Base-by-base conservation (phyloP, 1,140 invertebrate species). In the Metopolophium dirhodum region DNA sequence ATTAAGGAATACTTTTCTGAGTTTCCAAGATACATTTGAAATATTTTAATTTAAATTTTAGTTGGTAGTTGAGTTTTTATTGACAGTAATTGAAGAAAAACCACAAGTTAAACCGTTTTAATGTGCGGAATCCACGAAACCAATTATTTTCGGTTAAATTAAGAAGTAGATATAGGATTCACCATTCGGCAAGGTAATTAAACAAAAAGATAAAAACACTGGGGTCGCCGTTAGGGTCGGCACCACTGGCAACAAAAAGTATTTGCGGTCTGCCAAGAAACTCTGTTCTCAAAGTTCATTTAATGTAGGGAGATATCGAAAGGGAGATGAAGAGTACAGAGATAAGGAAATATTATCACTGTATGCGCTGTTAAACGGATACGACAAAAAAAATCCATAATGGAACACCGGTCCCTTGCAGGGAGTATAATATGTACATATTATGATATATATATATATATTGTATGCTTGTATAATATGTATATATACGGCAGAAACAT, bases 91-190 rank as follows among this genome's bases (percentile, higher is more conserved):
- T 82, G 68, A 92, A 77, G 20, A 26, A 49, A 41, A 26, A 83
- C 90, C 18, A 83, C 90, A 35, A 83, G 49, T 51, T 37, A 77
- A 82, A 83, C 14, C 26, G 47, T 47, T 77, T 77, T 92, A 92
- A 92, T 92, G 90, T 83, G 68, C 90, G 90, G 77, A 92, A 92
- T 92, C n/a, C 90, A 83, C 77, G 90, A 92, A 92, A 92, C 90
- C 90, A 92, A 92, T 92, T 92, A 85, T 92, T 92, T 92, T 83
- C 35, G 9, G 91, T 37, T 37, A 41, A 85, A 85, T 83, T 54
- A 83, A 85, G 49, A n/a, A 41, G 51, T 30, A 35, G 51, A 22
- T 9, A 30, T 23, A 30, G 61, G 51, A 54, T 85, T 41, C 41
- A 41, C 37, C 9, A 47, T 30, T 57, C n/a, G 77, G 41, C 2